Evolutionary conservation across 2,888 invertebrate genomes (phyloP).

Genomic region (Smittia aterrima): DNA sequence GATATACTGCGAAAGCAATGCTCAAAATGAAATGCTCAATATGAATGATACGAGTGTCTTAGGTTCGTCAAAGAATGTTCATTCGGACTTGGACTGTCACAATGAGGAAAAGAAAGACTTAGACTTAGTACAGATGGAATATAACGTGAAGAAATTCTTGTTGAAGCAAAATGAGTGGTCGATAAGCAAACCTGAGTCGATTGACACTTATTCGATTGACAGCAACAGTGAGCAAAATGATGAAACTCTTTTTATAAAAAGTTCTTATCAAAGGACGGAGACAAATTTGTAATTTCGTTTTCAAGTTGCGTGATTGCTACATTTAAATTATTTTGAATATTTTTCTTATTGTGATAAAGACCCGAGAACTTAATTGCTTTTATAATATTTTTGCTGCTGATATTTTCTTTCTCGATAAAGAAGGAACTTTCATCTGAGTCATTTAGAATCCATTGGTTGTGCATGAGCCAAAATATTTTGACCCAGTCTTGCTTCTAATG

Average conservation of each 20-base stretch:
- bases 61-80: not conserved
- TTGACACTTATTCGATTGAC: not conserved
- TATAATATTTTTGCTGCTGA: not conserved
- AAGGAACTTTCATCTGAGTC: not conserved
- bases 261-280: slow-evolving; percentile 51
- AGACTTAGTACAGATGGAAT: slow-evolving; percentile 71
- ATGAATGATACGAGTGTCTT: not conserved
- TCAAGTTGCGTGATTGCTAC: too few species aligned
- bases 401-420: not conserved
- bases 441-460: not conserved
- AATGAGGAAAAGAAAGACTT: slow-evolving; percentile 47
- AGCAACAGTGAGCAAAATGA: not conserved
- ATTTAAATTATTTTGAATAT: not conserved
- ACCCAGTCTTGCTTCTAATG: not conserved
- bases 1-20: not conserved
- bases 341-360: not conserved
- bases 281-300: slow-evolving; percentile 51
- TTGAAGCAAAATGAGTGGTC: slow-evolving; percentile 59
- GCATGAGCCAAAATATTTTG: slow-evolving; percentile 13
- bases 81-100: not conserved
- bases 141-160: slow-evolving; percentile 72
- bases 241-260: slow-evolving; percentile 39
- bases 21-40: not conserved
- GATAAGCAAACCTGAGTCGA: slow-evolving; percentile 41
- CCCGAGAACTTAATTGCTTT: not conserved